Conservation (phyloP, 2,888 invertebrate species). For the Thecophora atra region DNA sequence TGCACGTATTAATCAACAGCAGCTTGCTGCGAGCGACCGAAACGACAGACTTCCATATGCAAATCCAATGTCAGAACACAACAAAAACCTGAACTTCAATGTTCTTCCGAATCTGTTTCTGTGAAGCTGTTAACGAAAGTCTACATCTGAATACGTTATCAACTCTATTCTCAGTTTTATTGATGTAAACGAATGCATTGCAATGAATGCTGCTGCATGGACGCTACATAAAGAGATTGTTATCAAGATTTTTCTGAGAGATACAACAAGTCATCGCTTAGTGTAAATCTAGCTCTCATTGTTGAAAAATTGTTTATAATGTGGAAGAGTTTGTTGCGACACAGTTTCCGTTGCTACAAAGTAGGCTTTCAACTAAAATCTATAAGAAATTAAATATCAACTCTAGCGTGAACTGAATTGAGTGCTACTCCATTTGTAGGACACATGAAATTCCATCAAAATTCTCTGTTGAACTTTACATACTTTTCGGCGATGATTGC, state of each 20-base stretch:
- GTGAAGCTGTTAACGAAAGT: neutral
- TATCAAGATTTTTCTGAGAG: conserved; percentile 25
- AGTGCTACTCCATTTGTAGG: conserved; percentile 56
- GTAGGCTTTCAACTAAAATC: neutral
- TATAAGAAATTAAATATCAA: neutral
- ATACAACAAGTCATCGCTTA: neutral
- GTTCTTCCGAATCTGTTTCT: neutral
- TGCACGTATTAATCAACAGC: conserved; percentile 37
- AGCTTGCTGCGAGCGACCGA: conserved; percentile 23
- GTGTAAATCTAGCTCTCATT: neutral
- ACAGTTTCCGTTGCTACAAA: neutral
- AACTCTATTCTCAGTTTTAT: conserved; percentile 14
- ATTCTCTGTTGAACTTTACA: conserved; percentile 2
- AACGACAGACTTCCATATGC: conserved; percentile 1
- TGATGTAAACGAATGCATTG: conserved; percentile 18
- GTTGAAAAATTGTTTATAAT: neutral
- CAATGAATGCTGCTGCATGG: conserved; percentile 7
- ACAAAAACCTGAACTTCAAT: conserved; percentile 1
- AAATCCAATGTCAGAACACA: conserved; percentile 3
- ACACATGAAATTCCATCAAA: conserved; percentile 61
- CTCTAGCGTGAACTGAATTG: conserved; percentile 7
- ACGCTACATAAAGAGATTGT: neutral
- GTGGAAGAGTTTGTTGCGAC: conserved; percentile 17
- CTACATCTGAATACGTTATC: conserved; percentile 9
- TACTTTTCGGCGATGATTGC: neutral